Base-by-base conservation (phyloP, 1,140 invertebrate species). In the Propsilocerus akamusi region DNA sequence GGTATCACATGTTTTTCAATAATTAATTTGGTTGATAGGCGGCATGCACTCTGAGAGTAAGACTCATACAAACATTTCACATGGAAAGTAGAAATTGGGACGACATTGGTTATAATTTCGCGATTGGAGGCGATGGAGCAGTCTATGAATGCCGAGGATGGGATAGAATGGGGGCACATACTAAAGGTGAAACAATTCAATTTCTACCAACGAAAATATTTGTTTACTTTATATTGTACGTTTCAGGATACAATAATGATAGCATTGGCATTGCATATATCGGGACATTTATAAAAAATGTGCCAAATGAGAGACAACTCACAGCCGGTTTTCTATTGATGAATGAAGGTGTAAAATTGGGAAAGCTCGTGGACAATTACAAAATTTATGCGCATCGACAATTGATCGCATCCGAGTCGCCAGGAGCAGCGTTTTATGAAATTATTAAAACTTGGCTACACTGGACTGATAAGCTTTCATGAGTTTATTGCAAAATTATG, bases 121-220 rank as follows among this genome's bases (percentile, higher is more conserved):
- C 87, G 5, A 69, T 86, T 6, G 85, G 80, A 0, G 80, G 79
- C 17, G 81, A 84, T 58, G 80, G 80, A 0, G 70, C 71, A 2
- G 73, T 74, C 0, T 84, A 81, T 62, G 74, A 73, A 59, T 81
- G 73, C 2, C 61, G 72, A n/a, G 80, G 79, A 5, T 84, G 80
- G 80, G 68, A 71, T 53, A 58, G 63, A 48, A 56, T 72, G 7
- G 73, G 80, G 0, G 71, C 76, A 2, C 78, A 81, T 54, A 75
- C 77, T 0, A 64, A 68, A 17, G 66, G 34, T 41, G 22, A 17
- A 3, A 37, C 7, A 3, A 17, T 37, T 37, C 20, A 6, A 37
- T 30, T 30, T 30, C n/a, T 11, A 6, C n/a, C 10, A 6, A 30
- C 3, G n/a, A 30, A 30, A 30, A 30, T 30, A 6, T 30, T 30